Percentiles rank a stretch among this genome's conserved stretches.
phyloP scores from a whole-genome alignment of 2,888 invertebrate species.

The Clivina fossor region DNA sequence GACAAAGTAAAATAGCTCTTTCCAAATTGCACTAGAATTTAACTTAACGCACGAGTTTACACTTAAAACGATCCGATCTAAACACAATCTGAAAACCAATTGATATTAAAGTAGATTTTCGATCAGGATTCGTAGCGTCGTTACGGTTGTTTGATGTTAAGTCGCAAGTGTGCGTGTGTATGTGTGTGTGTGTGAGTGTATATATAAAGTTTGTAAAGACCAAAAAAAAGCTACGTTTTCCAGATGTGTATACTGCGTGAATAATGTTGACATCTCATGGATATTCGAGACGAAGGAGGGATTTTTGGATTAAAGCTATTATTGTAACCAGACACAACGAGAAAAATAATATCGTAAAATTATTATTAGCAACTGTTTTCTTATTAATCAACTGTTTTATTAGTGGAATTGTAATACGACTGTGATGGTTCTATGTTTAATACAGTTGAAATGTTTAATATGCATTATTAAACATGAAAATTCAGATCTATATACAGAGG shows the following conservation, averaged over 20 bases:
- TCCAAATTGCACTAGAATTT: neutral
- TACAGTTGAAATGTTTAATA: no score
- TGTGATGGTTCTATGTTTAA: no score
- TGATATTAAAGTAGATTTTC: no score
- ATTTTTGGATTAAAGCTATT: slow-evolving; percentile 3
- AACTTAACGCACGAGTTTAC: neutral
- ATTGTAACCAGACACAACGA: slow-evolving; percentile 11
- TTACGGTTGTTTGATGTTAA: no score
- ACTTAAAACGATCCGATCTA: neutral
- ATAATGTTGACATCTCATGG: slow-evolving; percentile 23
- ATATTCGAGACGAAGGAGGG: slow-evolving; percentile 1
- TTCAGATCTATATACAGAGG: no score
- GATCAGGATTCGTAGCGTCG: no score
- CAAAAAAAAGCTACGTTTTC: slow-evolving; percentile 29
- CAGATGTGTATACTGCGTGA: slow-evolving; percentile 29
- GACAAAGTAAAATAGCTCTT: neutral
- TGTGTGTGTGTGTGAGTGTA: slow-evolving; percentile 9
- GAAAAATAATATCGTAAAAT: no score
- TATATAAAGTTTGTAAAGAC: slow-evolving; percentile 1
- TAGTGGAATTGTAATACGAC: no score
- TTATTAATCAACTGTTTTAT: no score
- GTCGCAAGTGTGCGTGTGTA: slow-evolving; percentile 15
- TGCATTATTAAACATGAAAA: no score
- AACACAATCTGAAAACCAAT: neutral
- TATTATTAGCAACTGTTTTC: no score